phyloP scores from a whole-genome alignment of 2,797 vertebrate species.

The Vireo griseus region DNA sequence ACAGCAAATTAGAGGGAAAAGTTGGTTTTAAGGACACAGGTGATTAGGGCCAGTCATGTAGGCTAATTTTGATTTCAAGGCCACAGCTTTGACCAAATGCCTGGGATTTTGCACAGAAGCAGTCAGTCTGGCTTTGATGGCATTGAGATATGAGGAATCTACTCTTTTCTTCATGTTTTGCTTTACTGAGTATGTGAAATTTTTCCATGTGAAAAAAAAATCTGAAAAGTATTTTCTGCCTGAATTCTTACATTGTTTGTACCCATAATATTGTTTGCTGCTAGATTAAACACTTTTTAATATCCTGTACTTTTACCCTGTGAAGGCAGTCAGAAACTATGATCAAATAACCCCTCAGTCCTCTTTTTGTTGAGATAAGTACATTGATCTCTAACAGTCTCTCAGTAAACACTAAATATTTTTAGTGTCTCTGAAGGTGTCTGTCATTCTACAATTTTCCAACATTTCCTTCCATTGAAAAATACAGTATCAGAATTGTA shows the following conservation, averaged over 20 bases:
- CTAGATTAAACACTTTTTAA: background rate
- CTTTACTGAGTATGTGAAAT: background rate
- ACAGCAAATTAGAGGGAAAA: background rate
- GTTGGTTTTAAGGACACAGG: background rate
- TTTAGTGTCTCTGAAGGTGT: background rate
- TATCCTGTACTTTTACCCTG: background rate
- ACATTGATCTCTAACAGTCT: background rate
- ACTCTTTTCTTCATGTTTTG: background rate
- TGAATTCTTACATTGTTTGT: background rate
- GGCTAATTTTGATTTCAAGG: background rate
- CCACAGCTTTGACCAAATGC: background rate
- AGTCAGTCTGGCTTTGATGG: background rate
- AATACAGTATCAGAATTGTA: background rate
- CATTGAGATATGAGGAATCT: background rate
- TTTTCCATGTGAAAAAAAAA: accelerated
- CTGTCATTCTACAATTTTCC: background rate
- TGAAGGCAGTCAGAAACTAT: background rate
- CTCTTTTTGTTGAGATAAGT: background rate
- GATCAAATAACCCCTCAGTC: background rate
- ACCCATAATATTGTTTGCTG: background rate
- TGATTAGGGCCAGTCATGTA: background rate
- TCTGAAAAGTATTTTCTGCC: background rate
- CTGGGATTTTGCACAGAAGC: background rate
- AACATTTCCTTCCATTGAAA: background rate
- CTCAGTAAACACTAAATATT: background rate